Conservation (phyloP, 1,140 invertebrate genomes). For the Paracyclopina nana region DNA sequence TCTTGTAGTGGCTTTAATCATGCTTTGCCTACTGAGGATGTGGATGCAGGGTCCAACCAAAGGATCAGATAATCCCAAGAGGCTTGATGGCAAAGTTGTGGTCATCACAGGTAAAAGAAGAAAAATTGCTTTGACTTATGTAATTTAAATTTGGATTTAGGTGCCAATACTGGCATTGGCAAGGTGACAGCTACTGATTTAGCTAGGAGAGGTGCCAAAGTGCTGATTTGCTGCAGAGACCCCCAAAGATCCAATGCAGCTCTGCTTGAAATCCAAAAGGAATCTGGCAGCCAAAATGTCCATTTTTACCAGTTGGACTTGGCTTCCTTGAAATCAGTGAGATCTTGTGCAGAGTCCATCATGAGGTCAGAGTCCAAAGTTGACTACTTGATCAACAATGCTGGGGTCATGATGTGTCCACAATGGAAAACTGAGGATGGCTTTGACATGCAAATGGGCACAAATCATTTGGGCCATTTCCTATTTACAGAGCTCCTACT, state of each 20-base stretch:
- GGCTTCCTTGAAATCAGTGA: conserved; percentile 44
- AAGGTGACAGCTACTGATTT: conserved; percentile 35
- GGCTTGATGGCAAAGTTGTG: conserved; percentile 62
- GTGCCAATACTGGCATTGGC: conserved; percentile 53
- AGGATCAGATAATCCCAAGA: neutral
- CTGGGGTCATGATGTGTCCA: conserved; percentile 50
- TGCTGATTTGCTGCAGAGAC: conserved; percentile 34
- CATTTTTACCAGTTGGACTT: conserved; percentile 44
- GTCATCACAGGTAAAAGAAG: conserved; percentile 46
- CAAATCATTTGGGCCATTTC: conserved; percentile 32
- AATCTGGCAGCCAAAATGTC: conserved; percentile 26
- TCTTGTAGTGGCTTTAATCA: too few relatives aligned
- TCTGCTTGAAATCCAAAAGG: conserved; percentile 25
- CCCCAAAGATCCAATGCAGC: conserved; percentile 28
- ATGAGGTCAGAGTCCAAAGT: conserved; percentile 27
- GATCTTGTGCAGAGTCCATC: conserved; percentile 37
- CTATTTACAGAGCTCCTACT: conserved; percentile 30
- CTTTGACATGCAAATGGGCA: conserved; percentile 31
- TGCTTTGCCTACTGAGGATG: too few relatives aligned
- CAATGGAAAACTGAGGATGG: conserved; percentile 29
- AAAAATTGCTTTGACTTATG: neutral
- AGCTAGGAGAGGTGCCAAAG: conserved; percentile 29
- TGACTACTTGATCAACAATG: conserved; percentile 58
- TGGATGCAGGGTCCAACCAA: too few relatives aligned
- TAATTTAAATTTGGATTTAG: conserved; percentile 26